These are phyloP conservation scores for Andrena cerasifolii DNA, from an alignment of 1,140 invertebrate species.

Conservation along the genomic window DNA sequence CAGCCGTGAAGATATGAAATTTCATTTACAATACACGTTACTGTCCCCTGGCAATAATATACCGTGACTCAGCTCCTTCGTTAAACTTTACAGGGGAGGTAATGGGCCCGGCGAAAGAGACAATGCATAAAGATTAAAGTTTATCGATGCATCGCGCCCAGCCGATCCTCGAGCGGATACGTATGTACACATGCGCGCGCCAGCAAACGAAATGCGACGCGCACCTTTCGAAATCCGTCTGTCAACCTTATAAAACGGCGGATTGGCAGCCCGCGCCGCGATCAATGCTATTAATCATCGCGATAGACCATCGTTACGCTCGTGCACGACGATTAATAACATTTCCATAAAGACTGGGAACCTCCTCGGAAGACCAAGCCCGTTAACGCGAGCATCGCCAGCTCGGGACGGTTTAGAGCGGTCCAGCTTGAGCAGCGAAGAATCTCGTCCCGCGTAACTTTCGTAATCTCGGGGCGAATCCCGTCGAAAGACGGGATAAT, in stretches of 20 bases:
- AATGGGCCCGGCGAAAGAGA: not conserved
- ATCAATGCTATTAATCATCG: constrained; percentile 52
- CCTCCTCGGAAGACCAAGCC: constrained; percentile 33
- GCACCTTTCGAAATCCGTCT: constrained; percentile 32
- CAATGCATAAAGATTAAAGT: not conserved
- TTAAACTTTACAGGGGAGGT: not conserved
- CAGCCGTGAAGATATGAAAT: not conserved
- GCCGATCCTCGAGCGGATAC: not conserved
- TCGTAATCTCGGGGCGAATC: constrained; percentile 29
- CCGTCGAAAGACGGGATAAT: constrained; percentile 10
- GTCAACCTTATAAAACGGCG: constrained; percentile 28
- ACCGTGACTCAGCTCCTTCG: not conserved
- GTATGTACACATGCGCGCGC: no score
- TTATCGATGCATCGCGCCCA: not conserved
- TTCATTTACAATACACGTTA: not conserved
- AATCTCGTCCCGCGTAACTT: constrained; percentile 34
- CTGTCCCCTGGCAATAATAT: not conserved
- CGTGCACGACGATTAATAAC: constrained; percentile 61
- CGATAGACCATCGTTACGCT: constrained; percentile 48
- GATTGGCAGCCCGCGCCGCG: not conserved
- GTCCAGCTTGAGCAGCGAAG: constrained; percentile 22
- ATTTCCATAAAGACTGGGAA: constrained; percentile 57
- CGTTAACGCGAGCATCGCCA: constrained; percentile 52
- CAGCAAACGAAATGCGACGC: constrained; percentile 1
- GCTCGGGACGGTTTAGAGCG: constrained; percentile 62